Conservation (phyloP, 1,140 invertebrate genomes). For the Episyrphus balteatus region DNA sequence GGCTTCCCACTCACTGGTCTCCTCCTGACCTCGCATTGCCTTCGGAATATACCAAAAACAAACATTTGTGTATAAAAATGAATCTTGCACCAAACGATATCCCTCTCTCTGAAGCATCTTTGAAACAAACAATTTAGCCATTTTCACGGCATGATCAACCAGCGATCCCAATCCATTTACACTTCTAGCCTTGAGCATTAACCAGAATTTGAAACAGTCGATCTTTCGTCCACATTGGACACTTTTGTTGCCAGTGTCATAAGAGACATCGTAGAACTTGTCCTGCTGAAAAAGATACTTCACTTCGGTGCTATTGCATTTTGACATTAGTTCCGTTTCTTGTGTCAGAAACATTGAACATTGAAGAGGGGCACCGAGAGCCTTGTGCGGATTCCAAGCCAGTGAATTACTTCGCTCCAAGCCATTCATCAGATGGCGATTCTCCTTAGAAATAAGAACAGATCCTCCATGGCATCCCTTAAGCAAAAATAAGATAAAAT, state of each 20-base stretch:
- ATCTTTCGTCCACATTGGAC: conserved; percentile 89
- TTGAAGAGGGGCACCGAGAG: conserved; percentile 78
- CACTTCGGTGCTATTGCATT: conserved; percentile 66
- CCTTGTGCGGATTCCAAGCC: conserved; percentile 90
- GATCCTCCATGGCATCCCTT: conserved; percentile 76
- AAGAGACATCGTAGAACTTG: conserved; percentile 83
- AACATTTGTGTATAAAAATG: conserved; percentile 66
- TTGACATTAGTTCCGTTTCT: conserved; percentile 52
- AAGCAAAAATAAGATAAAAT: conserved; percentile 6
- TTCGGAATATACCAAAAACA: conserved; percentile 89
- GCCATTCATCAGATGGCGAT: conserved; percentile 17
- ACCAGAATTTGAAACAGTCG: conserved; percentile 87
- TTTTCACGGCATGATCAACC: conserved; percentile 53
- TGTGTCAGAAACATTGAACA: conserved; percentile 71
- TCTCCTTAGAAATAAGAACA: conserved; percentile 21
- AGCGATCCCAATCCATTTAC: conserved; percentile 43
- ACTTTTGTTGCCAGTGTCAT: conserved; percentile 87
- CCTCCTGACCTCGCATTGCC: conserved; percentile 50
- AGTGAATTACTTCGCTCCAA: conserved; percentile 54
- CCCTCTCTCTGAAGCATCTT: conserved; percentile 41
- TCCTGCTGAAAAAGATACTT: conserved; percentile 86
- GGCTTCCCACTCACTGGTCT: conserved; percentile 56
- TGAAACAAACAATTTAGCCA: conserved; percentile 45
- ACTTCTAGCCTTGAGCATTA: conserved; percentile 79
- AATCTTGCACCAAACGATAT: conserved; percentile 49